Percentiles rank a stretch among this genome's conserved stretches.
These are phyloP conservation scores for Bruchidius siliquastri DNA, from an alignment of 2,888 invertebrate species.

Conservation along the genomic window DNA sequence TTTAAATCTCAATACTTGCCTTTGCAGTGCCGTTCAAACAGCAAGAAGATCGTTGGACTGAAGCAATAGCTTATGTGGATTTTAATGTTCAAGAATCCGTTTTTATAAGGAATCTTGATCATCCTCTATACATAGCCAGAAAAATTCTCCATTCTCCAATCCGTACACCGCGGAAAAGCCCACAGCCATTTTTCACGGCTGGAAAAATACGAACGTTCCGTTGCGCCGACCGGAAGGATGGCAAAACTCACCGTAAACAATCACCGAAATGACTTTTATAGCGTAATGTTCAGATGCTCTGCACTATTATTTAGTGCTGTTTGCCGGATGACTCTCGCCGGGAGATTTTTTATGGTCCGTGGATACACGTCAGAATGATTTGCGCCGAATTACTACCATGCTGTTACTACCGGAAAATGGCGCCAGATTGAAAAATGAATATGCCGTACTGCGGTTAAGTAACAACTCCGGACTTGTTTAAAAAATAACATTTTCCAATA, in stretches of 20 bases:
- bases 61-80: too few species aligned
- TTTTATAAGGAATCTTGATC: too few species aligned
- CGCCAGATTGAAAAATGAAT: not conserved
- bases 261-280: not conserved
- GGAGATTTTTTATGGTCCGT: not conserved
- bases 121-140: not conserved
- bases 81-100: too few species aligned
- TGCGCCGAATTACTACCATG: not conserved
- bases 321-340: not conserved
- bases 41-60: too few species aligned
- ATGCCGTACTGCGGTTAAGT: not conserved
- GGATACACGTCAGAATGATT: not conserved
- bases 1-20: too few species aligned
- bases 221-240: not conserved
- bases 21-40: too few species aligned
- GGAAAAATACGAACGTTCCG: not conserved
- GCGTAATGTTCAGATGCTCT: not conserved
- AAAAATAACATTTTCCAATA: too few species aligned
- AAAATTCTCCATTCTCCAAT: not conserved
- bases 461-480: too few species aligned
- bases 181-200: not conserved
- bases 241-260: not conserved
- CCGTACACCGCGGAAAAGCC: not conserved
- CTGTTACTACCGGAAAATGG: not conserved
- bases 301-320: not conserved